A percentile compares a stretch with the other conserved stretches of the same genome.
Evolutionary conservation across 2,797 vertebrate genomes (phyloP).

Genomic region (Chrosomus eos): DNA sequence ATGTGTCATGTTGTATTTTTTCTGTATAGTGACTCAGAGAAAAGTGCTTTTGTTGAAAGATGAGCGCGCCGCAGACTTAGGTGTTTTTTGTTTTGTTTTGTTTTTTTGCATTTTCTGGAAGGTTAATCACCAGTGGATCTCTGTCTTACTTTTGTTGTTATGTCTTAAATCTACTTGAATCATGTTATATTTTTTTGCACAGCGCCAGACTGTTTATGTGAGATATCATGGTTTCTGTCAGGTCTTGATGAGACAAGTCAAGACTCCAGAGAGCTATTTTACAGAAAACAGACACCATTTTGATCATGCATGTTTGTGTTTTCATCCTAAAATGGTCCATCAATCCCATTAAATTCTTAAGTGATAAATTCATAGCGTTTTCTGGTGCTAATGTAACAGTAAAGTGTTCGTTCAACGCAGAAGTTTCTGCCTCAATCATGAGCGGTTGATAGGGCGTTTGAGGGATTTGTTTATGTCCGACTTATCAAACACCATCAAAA

Average conservation of each 20-base stretch:
- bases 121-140: constrained; percentile 24
- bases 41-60: constrained; percentile 40
- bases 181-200: constrained; percentile 8
- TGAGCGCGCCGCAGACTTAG: no score
- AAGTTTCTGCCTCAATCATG: not conserved
- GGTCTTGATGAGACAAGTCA: constrained; percentile 41
- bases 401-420: not conserved
- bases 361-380: not conserved
- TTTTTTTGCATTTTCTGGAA: not conserved
- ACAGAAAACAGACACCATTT: not conserved
- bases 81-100: constrained; percentile 47
- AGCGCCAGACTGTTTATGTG: not conserved
- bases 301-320: not conserved
- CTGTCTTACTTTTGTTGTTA: constrained; percentile 47
- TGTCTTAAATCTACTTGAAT: constrained; percentile 38
- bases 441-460: not conserved
- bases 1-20: constrained; percentile 17
- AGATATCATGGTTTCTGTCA: constrained; percentile 26
- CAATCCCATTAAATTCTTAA: not conserved
- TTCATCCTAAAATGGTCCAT: not conserved
- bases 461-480: not conserved
- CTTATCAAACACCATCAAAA: not conserved
- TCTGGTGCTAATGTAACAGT: not conserved
- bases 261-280: not conserved
- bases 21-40: constrained; percentile 45